Base-by-base conservation (phyloP, 2,113 vertebrate genomes). In the Seriola dumerili region DNA sequence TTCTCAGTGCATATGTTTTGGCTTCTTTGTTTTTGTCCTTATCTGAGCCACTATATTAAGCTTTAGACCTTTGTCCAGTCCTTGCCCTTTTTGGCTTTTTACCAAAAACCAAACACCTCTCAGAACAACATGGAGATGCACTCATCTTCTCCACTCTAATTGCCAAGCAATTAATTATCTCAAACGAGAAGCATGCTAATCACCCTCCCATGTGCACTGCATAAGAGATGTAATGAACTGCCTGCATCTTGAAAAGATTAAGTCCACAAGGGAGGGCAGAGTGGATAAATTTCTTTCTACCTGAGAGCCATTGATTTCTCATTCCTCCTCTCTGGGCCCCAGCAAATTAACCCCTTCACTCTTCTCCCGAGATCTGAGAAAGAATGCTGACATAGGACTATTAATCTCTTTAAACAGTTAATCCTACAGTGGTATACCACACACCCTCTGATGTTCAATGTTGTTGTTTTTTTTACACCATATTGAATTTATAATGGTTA, bases 81-180 rank as follows among this genome's bases (percentile, higher is more conserved):
- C 23, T 34, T 38, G 44, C 64, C 64, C 61, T 58, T 70, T 72
- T 14, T 78, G 57, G 66, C 21, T 70, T 36, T 36, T 23, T 9
- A 46, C n/a, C 16, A 66, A 71, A 75, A 81, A 50, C 44, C 38
- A 67, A 78, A 84, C 13, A 6, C 21, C 9, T 42, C 59, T 29
- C 14, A 50, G 64, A 72, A 73, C 48, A 21, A 64, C 17, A 61
- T 36, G 57, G 83, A 65, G 38, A 81, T 68, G 13, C 52, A 46
- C 70, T 89, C 50, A 25, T 75, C 61, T 59, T 72, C 48, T 81
- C 63, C 17, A 38, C 65, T 61, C 82, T 82, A 80, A 87, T 62
- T 87, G 76, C 63, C 32, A 63, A 65, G 71, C 70, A 78, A 89
- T 87, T 83, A 34, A 92, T 88, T 79, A 80, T 90, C 77, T 85